Base-by-base conservation (phyloP, 2,888 invertebrate genomes). In the Tineola bisselliella region DNA sequence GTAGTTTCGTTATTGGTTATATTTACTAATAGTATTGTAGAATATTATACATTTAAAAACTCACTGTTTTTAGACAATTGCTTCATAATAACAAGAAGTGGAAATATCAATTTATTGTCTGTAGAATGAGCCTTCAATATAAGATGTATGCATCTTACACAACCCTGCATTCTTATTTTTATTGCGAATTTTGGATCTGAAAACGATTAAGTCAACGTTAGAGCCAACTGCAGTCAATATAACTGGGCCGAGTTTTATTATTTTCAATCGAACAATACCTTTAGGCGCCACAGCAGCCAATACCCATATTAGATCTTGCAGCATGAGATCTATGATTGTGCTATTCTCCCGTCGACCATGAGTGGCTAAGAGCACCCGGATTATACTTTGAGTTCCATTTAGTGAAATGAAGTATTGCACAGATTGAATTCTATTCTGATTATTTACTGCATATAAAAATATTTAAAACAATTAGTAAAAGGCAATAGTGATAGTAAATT, bases 131-230 rank as follows among this genome's bases (percentile, higher is more conserved):
- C 87, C 69, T 89, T 89, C 48, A 91, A 69, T 64, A 91, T 81
- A n/a, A 84, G 76, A 70, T 91, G 90, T 76, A 91, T 88, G 66
- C 89, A 84, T 72, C 89, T 88, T 1, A 89, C 86, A 65, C 89
- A 88, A 52, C 89, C 90, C 44, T 89, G 75, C 72, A 90, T 82
- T 68, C 91, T 87, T 17, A 91, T 88, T 81, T 91, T 92, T 63
- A 88, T 75, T 15, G 91, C 89, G 73, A 93, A 92, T 76, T 91
- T 92, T 61, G 87, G 76, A 83, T 89, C 89, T 83, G 80, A 64
- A 82, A 84, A 18, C 25, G 25, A 25, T 25, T 25, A 6, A 2
- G 6, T 4, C 2, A 4, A 25, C 6, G 25, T 2, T 25, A 25
- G 2, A 25, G 25, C n/a, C n/a, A n/a, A n/a, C n/a, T n/a, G n/a